These are phyloP conservation scores for Aphelenchoides avenae DNA, from an alignment of 1,140 invertebrate genomes.

Conservation along the genomic window DNA sequence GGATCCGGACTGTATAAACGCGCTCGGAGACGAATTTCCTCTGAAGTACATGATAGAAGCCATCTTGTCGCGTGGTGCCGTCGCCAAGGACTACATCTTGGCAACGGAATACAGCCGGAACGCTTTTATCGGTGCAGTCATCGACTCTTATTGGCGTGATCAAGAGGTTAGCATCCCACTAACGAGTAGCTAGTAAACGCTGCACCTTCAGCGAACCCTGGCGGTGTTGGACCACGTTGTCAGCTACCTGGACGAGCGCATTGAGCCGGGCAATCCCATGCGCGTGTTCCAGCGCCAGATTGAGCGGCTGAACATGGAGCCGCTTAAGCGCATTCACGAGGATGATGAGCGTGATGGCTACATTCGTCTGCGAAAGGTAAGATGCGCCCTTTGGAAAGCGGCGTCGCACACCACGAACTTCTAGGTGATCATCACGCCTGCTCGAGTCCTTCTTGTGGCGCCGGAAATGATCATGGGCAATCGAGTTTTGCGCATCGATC, in stretches of 20 bases:
- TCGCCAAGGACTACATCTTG: constrained; percentile 39
- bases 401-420: constrained; percentile 10
- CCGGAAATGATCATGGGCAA: constrained; percentile 40
- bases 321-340: constrained; percentile 24
- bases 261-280: no score
- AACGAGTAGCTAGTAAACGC: no score
- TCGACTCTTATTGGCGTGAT: no score
- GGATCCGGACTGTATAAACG: constrained; percentile 20
- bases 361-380: constrained; percentile 36
- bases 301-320: constrained; percentile 16
- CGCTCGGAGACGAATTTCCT: constrained; percentile 27
- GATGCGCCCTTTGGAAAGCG: not conserved
- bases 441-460: constrained; percentile 34
- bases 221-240: no score
- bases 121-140: no score
- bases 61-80: constrained; percentile 34
- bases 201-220: no score
- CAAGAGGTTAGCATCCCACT: no score
- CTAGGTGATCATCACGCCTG: constrained; percentile 43
- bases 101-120: constrained; percentile 13
- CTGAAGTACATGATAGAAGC: constrained; percentile 41
- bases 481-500: constrained; percentile 30
- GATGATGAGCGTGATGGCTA: constrained; percentile 28
- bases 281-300: no score
- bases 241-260: no score